Conservation (phyloP, 2,797 vertebrate species). For the Sebastolobus altivelis region DNA sequence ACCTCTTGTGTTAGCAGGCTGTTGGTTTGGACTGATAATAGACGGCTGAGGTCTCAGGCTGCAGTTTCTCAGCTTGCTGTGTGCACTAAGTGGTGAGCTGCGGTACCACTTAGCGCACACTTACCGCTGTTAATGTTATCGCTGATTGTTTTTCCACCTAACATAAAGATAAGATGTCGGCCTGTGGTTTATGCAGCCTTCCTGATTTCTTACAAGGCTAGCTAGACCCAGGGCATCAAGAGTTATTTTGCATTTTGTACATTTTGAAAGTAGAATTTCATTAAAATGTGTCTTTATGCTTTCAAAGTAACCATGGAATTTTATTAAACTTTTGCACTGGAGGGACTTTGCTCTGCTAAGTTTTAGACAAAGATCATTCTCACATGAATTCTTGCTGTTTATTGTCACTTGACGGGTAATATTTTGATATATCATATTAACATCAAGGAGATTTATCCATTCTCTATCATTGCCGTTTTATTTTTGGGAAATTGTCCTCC, state of each 20-base stretch:
- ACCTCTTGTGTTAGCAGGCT: constrained; percentile 5
- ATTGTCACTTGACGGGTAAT: not conserved
- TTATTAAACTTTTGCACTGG: not conserved
- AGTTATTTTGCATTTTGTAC: not conserved
- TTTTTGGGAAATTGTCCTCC: not conserved
- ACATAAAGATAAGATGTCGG: constrained; percentile 43
- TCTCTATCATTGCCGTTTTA: not conserved
- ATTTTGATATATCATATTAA: not conserved
- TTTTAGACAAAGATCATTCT: not conserved
- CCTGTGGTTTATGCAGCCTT: constrained; percentile 23
- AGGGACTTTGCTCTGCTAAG: not conserved
- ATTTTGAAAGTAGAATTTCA: not conserved
- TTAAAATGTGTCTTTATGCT: not conserved
- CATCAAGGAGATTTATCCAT: not conserved
- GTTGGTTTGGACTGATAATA: constrained; percentile 41
- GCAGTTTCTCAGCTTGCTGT: constrained; percentile 34
- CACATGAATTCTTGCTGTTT: not conserved
- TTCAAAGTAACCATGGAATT: not conserved
- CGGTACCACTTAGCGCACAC: constrained; percentile 46
- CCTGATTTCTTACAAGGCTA: constrained; percentile 6
- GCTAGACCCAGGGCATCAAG: not conserved
- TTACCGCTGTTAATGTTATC: constrained; percentile 42
- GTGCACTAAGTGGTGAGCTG: constrained; percentile 33
- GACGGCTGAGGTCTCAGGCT: constrained; percentile 35
- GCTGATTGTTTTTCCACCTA: constrained; percentile 53